Conservation (phyloP, 2,888 invertebrate species). For the Drosophila siamana region DNA sequence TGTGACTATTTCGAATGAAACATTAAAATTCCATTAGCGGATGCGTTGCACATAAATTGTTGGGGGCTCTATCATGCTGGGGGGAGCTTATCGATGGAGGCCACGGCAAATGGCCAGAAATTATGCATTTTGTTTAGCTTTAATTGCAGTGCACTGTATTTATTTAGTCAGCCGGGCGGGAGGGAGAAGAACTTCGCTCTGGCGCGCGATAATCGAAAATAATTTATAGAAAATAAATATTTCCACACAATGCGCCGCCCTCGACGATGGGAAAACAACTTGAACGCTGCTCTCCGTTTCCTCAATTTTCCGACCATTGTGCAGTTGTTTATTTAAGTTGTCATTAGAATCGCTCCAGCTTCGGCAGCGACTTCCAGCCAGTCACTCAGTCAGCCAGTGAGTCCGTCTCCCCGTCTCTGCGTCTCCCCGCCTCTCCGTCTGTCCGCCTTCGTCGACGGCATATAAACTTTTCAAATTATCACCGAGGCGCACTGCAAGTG, state of each 20-base stretch:
- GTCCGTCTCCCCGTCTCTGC: too few relatives aligned
- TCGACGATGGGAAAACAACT: slow-evolving; percentile 64
- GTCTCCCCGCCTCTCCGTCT: slow-evolving; percentile 11
- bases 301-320: slow-evolving; percentile 34
- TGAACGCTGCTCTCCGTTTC: slow-evolving; percentile 40
- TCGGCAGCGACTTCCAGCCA: slow-evolving; percentile 45
- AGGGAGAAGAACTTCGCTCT: slow-evolving; percentile 14
- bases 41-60: slow-evolving; percentile 68
- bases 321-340: slow-evolving; percentile 78
- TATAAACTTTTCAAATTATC: slow-evolving; percentile 81
- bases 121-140: slow-evolving; percentile 75
- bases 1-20: slow-evolving; percentile 72
- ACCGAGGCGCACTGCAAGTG: slow-evolving; percentile 63
- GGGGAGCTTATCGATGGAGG: slow-evolving; percentile 48
- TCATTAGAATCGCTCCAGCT: slow-evolving; percentile 69
- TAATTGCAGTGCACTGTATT: slow-evolving; percentile 69
- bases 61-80: slow-evolving; percentile 13
- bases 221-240: slow-evolving; percentile 80
- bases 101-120: slow-evolving; percentile 65
- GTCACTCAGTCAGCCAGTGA: slow-evolving; percentile 12
- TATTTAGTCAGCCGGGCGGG: slow-evolving; percentile 42
- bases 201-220: slow-evolving; percentile 74
- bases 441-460: slow-evolving; percentile 42
- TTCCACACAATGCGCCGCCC: slow-evolving; percentile 70
- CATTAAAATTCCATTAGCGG: slow-evolving; percentile 80